Base-by-base conservation (phyloP, 2,797 vertebrate species). In the Pelobates cultripes region DNA sequence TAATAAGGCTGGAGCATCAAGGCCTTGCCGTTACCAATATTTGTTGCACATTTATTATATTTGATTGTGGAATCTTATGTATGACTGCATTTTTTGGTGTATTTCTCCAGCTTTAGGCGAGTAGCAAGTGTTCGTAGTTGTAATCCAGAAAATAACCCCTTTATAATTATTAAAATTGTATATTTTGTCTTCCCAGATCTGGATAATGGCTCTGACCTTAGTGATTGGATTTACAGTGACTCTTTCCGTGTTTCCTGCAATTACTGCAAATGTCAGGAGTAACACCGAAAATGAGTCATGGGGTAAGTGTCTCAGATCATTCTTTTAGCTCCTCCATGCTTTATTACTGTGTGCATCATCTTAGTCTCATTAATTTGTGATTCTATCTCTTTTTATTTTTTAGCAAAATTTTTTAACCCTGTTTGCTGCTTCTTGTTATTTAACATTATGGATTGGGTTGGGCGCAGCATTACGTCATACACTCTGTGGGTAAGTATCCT, bases 351-450 rank as follows among this genome's bases (percentile, higher is more conserved):
- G 14, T 13, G 7, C 8, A 13, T 10, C 3, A 2, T 61, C 47
- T 51, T 13, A 61, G 57, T 14, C 61, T 40, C 2, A 4, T 40
- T 64, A 6, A 1, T 45, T 42, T 72, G 7, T 44, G 51, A 72
- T 73, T 43, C 57, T 57, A 6, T 17, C 70, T 61, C 0, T 14
- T 8, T 64, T 10, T 78, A 44, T 64, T 3, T 47, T 53, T 41
- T 86, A 97, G 96, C 90, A 4, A 80, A 72, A 3, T 96, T 92
- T 90, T 97, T 97, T 69, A 95, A 92, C 80, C 91, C 94, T 0
- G 93, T 97, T 4, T 95, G 94, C 88, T 97, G 96, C 81, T 97
- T 97, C 85, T 87, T 97, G 57, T 77, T 89, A n/a, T 97, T 97
- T 91, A 97, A 97, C 45, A 0, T 95, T 70, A 88, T 89, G 87